Conservation (phyloP, 1,140 invertebrate species). For the Diabrotica virgifera region DNA sequence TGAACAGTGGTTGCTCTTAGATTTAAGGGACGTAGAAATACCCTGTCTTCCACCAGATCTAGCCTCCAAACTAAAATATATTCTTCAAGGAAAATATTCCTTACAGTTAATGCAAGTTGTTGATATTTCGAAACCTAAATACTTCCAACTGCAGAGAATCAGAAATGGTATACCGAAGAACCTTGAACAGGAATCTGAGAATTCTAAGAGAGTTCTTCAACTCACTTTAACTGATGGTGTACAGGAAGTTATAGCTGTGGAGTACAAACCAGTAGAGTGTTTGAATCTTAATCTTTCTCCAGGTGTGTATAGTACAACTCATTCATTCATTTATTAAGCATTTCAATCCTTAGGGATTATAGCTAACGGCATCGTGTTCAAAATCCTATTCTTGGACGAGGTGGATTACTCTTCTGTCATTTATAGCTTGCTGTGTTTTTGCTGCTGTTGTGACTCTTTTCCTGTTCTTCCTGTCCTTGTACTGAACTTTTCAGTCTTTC, state of each 20-base stretch:
- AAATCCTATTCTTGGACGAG: too few species aligned
- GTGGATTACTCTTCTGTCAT: too few species aligned
- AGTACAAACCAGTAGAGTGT: conserved; percentile 63
- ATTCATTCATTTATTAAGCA: too few species aligned
- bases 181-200: conserved; percentile 49
- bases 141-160: conserved; percentile 63
- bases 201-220: conserved; percentile 64
- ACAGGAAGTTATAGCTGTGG: conserved; percentile 67
- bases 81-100: conserved; percentile 54
- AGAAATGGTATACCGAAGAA: conserved; percentile 55
- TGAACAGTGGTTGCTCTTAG: conserved; percentile 61
- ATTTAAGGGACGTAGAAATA: conserved; percentile 58
- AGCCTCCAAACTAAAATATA: conserved; percentile 43
- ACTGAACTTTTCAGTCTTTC: too few species aligned
- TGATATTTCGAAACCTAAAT: conserved; percentile 55
- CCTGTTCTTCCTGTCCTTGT: too few species aligned
- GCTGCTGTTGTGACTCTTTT: too few species aligned
- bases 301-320: too few species aligned
- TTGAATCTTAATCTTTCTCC: conserved; percentile 61
- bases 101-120: conserved; percentile 52
- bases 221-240: conserved; percentile 74
- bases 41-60: conserved; percentile 56
- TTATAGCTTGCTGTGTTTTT: too few species aligned
- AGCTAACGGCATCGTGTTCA: too few species aligned
- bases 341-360: too few species aligned